A percentile compares a stretch with the other conserved stretches of the same genome.
Conservation (phyloP, 2,797 vertebrate genomes). For the Anguilla obscura region DNA sequence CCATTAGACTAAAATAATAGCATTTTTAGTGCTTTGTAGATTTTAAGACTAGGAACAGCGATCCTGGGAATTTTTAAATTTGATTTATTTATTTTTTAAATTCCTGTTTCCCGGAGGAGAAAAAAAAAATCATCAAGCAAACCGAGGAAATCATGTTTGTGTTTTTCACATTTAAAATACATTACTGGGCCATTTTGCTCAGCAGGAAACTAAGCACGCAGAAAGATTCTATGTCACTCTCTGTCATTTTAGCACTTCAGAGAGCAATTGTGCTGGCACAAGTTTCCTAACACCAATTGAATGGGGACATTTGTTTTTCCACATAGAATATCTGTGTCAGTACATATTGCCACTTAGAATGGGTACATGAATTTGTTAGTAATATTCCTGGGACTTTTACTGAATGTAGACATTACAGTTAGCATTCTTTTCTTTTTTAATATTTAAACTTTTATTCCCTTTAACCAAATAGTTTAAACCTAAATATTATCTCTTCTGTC, state of each 20-base stretch:
- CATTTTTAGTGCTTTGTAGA: background rate
- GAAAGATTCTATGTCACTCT: conserved; percentile 9
- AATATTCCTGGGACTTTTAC: too few relatives aligned
- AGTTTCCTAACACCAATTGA: background rate
- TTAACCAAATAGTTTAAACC: too few relatives aligned
- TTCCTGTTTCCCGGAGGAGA: background rate
- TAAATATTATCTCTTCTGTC: too few relatives aligned
- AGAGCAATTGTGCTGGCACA: background rate
- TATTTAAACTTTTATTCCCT: too few relatives aligned
- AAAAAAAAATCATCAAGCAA: conserved; percentile 10
- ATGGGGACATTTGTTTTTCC: background rate
- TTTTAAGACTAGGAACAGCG: background rate
- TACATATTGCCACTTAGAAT: background rate
- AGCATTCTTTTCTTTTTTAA: background rate
- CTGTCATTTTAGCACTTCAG: background rate
- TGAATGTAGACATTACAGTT: too few relatives aligned
- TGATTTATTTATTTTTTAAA: conserved; percentile 12
- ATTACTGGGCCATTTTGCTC: conserved; percentile 11
- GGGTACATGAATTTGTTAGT: background rate
- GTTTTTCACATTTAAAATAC: conserved; percentile 26
- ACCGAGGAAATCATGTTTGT: conserved; percentile 5
- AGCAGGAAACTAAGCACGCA: background rate
- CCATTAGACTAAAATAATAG: background rate
- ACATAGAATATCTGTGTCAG: background rate
- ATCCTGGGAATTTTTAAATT: background rate